Evolutionary conservation across 2,113 vertebrate species (phyloP).

Genomic region (Brienomyrus longianalis): DNA sequence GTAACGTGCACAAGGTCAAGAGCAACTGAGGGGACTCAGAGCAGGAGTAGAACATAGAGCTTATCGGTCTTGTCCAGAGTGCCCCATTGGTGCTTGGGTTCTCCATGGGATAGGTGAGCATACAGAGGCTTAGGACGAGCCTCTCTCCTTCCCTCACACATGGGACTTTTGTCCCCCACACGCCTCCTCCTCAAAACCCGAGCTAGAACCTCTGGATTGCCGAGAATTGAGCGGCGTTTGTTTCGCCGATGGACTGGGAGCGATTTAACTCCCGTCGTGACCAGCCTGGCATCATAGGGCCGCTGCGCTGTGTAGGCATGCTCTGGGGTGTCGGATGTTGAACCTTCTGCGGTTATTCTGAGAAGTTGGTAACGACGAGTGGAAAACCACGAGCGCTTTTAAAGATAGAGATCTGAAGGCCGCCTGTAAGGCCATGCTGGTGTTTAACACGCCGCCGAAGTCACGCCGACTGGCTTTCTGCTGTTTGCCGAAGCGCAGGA

Average conservation of each 20-base stretch:
- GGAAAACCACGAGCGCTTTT: background rate
- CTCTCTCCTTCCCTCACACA: background rate
- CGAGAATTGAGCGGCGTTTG: background rate
- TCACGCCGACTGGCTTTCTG: background rate
- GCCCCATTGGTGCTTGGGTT: background rate
- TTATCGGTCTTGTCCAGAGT: background rate
- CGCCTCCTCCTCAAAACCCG: background rate
- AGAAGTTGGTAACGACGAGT: background rate
- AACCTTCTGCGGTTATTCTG: background rate
- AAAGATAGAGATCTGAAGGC: background rate
- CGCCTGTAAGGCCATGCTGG: background rate
- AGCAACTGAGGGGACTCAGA: conserved; percentile 12
- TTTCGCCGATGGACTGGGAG: background rate
- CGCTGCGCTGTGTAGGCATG: background rate
- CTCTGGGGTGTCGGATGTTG: background rate
- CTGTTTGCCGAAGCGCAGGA: background rate
- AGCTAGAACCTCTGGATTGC: background rate
- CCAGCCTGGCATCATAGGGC: background rate
- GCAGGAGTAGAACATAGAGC: background rate
- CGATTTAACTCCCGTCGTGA: background rate
- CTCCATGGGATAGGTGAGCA: background rate
- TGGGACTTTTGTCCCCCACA: background rate
- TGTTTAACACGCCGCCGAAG: background rate
- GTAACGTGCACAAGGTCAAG: conserved; percentile 36
- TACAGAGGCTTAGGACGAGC: background rate